phyloP scores from a whole-genome alignment of 1,140 invertebrate species.

The Dolichoris vasculosae region DNA sequence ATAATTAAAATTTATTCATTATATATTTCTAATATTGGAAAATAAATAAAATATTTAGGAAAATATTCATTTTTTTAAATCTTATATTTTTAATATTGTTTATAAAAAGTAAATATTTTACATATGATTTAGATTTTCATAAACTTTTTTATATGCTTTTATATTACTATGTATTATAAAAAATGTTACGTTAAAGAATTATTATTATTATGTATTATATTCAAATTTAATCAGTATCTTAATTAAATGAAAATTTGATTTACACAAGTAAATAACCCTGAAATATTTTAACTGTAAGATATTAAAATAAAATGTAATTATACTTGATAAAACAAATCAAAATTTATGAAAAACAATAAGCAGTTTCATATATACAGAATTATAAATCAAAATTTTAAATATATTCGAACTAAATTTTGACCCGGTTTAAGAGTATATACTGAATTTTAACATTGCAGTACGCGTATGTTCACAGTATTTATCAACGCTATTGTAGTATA shows the following conservation, averaged over 20 bases:
- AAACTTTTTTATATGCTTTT: not conserved
- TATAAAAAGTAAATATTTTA: no score
- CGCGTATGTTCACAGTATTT: not conserved
- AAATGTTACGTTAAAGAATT: not conserved
- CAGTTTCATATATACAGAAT: not conserved
- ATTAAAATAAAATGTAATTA: not conserved
- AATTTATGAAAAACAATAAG: not conserved
- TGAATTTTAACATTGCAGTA: not conserved
- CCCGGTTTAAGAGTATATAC: slow-evolving; percentile 1
- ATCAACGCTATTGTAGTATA: not conserved
- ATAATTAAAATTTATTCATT: no score
- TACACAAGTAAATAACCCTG: not conserved
- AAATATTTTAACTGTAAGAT: not conserved
- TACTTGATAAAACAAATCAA: not conserved
- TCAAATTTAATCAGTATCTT: not conserved
- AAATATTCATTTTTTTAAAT: no score
- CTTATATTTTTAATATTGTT: no score
- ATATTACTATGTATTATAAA: not conserved
- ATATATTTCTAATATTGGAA: no score
- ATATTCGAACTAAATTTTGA: not conserved
- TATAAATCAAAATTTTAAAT: not conserved
- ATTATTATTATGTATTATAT: not conserved
- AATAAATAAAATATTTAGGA: no score
- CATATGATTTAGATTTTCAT: no score
- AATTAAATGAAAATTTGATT: not conserved